These are phyloP conservation scores for Mesaphorura yosii DNA, from an alignment of 1,140 invertebrate genomes.

Conservation along the genomic window DNA sequence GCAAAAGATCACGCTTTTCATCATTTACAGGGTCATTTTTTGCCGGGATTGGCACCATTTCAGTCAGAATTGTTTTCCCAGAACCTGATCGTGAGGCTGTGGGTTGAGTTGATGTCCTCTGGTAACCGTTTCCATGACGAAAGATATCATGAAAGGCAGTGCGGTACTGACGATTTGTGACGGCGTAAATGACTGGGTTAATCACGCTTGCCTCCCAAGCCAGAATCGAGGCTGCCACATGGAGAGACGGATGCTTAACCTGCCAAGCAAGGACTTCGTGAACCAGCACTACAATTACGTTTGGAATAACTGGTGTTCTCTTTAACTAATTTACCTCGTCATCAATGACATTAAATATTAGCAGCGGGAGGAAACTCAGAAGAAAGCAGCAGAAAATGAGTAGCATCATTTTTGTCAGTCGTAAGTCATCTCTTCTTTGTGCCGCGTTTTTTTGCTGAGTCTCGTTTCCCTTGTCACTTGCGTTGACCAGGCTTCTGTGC, in stretches of 20 bases:
- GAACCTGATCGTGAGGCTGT: conserved; percentile 32
- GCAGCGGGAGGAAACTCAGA: conserved; percentile 68
- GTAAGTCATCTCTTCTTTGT: conserved; percentile 52
- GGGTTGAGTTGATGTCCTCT: too few relatives aligned
- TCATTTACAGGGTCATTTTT: too few relatives aligned
- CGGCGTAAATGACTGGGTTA: conserved; percentile 77
- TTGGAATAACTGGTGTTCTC: not conserved
- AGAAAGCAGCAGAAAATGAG: conserved; percentile 74
- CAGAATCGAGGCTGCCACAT: conserved; percentile 65
- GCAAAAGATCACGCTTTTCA: too few relatives aligned
- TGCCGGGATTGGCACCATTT: conserved; percentile 35
- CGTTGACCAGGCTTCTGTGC: too few relatives aligned
- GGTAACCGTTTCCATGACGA: conserved; percentile 26
- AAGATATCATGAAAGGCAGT: conserved; percentile 59
- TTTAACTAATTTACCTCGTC: conserved; percentile 42
- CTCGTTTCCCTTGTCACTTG: too few relatives aligned
- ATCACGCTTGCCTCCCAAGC: conserved; percentile 76
- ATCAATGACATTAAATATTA: conserved; percentile 72
- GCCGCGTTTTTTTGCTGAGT: too few relatives aligned
- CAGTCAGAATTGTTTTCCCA: conserved; percentile 35
- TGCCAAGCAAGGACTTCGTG: not conserved
- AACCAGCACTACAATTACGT: not conserved
- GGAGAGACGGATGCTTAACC: conserved; percentile 32
- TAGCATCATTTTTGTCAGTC: conserved; percentile 69
- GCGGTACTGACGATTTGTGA: conserved; percentile 68